phyloP scores from a whole-genome alignment of 2,797 vertebrate genomes.

The Sebastes melanostomus region DNA sequence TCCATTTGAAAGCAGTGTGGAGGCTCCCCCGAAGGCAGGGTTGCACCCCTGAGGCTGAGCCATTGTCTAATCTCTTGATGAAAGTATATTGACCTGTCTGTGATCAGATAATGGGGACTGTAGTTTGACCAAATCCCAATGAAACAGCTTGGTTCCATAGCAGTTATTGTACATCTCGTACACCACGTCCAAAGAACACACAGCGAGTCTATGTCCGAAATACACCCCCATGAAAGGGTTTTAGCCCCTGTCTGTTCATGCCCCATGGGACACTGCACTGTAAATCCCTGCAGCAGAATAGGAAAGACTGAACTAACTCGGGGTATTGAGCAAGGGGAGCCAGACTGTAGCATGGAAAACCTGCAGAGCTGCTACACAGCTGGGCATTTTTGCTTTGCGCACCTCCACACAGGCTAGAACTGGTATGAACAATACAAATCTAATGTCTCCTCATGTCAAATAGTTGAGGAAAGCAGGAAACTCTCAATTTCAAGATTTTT shows the following conservation, averaged over 20 bases:
- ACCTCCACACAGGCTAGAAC: not conserved
- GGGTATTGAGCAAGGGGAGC: not conserved
- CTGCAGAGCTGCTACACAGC: slow-evolving; percentile 13
- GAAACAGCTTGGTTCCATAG: slow-evolving; percentile 26
- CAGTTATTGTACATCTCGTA: slow-evolving; percentile 31
- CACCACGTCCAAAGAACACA: slow-evolving; percentile 12
- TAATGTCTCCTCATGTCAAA: not conserved
- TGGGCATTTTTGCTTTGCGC: slow-evolving; percentile 4
- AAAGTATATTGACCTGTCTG: slow-evolving; percentile 54
- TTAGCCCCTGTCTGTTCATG: slow-evolving; percentile 19
- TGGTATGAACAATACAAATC: slow-evolving; percentile 22
- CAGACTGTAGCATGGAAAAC: slow-evolving; percentile 11
- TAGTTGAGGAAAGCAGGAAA: not conserved
- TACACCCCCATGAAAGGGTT: slow-evolving; percentile 20
- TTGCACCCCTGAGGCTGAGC: slow-evolving; percentile 15
- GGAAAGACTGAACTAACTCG: slow-evolving; percentile 14
- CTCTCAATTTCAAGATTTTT: not conserved
- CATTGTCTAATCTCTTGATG: slow-evolving; percentile 49
- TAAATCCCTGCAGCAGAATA: slow-evolving; percentile 36
- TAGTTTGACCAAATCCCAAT: slow-evolving; percentile 22
- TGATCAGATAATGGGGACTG: slow-evolving; percentile 50
- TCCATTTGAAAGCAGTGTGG: slow-evolving; percentile 12
- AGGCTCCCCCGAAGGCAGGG: slow-evolving; percentile 9
- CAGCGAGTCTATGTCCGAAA: not conserved
- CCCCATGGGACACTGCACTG: slow-evolving; percentile 2